phyloP scores from a whole-genome alignment of 2,888 invertebrate species.

The Rhagophthalmus giganteus region DNA sequence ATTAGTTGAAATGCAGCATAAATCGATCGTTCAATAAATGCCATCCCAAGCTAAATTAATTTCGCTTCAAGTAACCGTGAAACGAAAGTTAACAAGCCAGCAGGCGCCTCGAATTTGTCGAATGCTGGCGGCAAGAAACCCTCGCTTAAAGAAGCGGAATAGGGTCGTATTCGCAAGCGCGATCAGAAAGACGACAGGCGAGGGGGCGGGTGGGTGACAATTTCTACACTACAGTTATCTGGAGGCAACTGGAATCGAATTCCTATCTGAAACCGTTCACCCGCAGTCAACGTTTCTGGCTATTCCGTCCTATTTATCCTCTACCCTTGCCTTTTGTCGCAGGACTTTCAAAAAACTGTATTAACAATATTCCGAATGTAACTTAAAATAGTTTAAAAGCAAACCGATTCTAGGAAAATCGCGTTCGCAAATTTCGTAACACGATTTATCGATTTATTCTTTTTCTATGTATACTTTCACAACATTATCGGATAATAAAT shows the following conservation, averaged over 20 bases:
- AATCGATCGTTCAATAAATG: constrained; percentile 31
- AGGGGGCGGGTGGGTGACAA: constrained; percentile 27
- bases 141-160: constrained; percentile 30
- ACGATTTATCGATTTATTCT: too few relatives aligned
- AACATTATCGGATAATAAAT: too few relatives aligned
- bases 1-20: constrained; percentile 20
- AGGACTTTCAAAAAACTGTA: background rate
- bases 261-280: constrained; percentile 26
- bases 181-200: constrained; percentile 30
- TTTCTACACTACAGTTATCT: constrained; percentile 29
- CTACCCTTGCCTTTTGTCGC: constrained; percentile 16
- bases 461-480: too few relatives aligned
- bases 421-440: background rate
- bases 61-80: constrained; percentile 32
- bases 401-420: too few relatives aligned
- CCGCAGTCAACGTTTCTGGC: constrained; percentile 21
- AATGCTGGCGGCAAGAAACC: constrained; percentile 30
- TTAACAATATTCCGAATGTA: too few relatives aligned
- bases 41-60: constrained; percentile 29
- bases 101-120: constrained; percentile 32
- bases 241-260: constrained; percentile 25
- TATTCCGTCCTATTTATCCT: constrained; percentile 12
- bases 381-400: too few relatives aligned
- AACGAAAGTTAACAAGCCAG: constrained; percentile 32
- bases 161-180: constrained; percentile 23